Evolutionary conservation across 2,113 vertebrate genomes (phyloP).

Genomic region (Tachysurus fulvidraco): DNA sequence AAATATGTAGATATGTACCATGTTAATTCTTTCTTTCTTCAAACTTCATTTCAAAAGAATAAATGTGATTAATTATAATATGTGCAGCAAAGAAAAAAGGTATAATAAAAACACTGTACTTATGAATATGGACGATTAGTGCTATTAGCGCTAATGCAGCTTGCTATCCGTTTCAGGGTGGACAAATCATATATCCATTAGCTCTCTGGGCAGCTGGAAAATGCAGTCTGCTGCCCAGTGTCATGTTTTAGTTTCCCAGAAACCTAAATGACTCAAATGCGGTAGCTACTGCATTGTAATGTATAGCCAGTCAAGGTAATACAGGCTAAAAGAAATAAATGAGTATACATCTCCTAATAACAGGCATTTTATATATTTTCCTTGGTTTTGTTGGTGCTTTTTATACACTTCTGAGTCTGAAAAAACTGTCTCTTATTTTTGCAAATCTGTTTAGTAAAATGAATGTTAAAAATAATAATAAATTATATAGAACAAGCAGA

Average conservation of each 20-base stretch:
- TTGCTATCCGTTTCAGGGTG: neutral
- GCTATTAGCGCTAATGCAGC: neutral
- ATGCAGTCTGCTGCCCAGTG: neutral
- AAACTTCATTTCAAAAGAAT: neutral
- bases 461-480: no score
- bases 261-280: neutral
- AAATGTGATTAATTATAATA: neutral
- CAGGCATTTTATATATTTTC: neutral
- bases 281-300: neutral
- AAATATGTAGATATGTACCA: neutral
- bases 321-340: neutral
- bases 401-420: neutral
- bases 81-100: neutral
- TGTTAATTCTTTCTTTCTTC: neutral
- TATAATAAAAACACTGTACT: constrained; percentile 6
- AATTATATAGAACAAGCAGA: no score
- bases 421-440: neutral
- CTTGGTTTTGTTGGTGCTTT: neutral
- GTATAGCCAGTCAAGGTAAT: neutral
- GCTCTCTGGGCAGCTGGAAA: neutral
- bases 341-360: neutral
- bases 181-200: neutral
- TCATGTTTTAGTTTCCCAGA: neutral
- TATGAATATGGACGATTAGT: neutral
- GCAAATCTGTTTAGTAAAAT: neutral